phyloP scores from a whole-genome alignment of 2,797 vertebrate species.

The Acipenser transmontanus region DNA sequence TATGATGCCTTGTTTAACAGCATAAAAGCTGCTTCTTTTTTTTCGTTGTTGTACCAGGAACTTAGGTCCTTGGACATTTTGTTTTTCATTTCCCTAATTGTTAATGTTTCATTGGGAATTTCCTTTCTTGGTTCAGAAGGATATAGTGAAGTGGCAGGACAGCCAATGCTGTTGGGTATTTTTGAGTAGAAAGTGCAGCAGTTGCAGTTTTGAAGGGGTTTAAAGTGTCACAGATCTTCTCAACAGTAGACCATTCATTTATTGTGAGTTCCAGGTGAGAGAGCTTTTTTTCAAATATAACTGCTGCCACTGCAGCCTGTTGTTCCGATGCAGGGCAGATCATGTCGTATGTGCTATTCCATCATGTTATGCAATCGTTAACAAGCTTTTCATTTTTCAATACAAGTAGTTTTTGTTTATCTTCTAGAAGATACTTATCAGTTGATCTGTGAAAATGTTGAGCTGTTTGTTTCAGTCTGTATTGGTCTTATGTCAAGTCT shows the following conservation, averaged over 20 bases:
- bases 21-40: neutral
- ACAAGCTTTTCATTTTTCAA: too few relatives aligned
- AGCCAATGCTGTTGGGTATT: constrained; percentile 6
- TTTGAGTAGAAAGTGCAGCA: neutral
- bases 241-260: neutral
- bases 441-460: too few relatives aligned
- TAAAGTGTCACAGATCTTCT: neutral
- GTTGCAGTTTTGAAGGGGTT: constrained; percentile 8
- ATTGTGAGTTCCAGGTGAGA: constrained; percentile 2
- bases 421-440: too few relatives aligned
- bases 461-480: too few relatives aligned
- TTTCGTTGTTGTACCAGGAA: neutral
- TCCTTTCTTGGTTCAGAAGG: neutral
- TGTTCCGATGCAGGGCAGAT: constrained; percentile 1
- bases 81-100: neutral
- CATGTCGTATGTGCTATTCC: neutral
- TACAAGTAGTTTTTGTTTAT: too few relatives aligned
- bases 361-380: too few relatives aligned
- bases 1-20: constrained; percentile 7
- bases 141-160: constrained; percentile 12
- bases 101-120: neutral
- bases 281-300: constrained; percentile 8
- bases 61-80: neutral
- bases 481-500: too few relatives aligned
- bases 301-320: constrained; percentile 1